A percentile compares a stretch with the other conserved stretches of the same genome.
Evolutionary conservation across 1,140 invertebrate species (phyloP).

Genomic region (Drosophila tropicalis): DNA sequence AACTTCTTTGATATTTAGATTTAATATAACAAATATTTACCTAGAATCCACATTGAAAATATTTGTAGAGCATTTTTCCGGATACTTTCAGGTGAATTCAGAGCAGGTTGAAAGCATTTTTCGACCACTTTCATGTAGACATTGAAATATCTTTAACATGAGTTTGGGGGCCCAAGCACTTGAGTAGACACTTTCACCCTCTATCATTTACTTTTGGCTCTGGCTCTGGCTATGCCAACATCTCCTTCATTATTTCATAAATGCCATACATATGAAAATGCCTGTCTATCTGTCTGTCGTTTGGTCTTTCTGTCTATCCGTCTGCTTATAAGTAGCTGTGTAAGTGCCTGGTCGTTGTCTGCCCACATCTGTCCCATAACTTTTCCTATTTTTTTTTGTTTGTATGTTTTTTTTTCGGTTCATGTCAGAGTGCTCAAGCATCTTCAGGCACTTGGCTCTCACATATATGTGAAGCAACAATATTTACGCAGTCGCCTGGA

Average conservation of each 20-base stretch:
- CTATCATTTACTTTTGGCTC: constrained; percentile 1
- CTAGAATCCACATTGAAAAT: not conserved
- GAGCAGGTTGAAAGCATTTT: not conserved
- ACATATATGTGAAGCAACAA: constrained; percentile 37
- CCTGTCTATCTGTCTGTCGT: constrained; percentile 25
- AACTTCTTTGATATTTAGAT: too few species aligned
- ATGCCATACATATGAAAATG: constrained; percentile 59
- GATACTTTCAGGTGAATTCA: not conserved
- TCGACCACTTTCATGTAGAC: constrained; percentile 2
- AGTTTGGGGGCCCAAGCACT: constrained; percentile 1
- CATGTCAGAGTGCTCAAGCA: constrained; percentile 21
- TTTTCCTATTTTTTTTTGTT: not conserved
- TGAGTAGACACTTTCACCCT: not conserved
- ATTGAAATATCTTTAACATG: constrained; percentile 1
- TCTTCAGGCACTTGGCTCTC: constrained; percentile 21
- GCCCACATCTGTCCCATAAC: constrained; percentile 24
- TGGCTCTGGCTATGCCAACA: not conserved
- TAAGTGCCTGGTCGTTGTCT: constrained; percentile 53
- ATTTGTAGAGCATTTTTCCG: not conserved
- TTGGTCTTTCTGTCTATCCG: constrained; percentile 10
- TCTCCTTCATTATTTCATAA: constrained; percentile 15
- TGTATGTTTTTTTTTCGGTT: not conserved
- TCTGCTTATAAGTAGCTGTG: constrained; percentile 58
- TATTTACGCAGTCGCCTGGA: constrained; percentile 59
- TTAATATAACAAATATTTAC: not conserved